Percentiles rank a stretch among this genome's conserved stretches.
These are phyloP conservation scores for Microcebus lehilahytsara DNA, from an alignment of 2,113 vertebrate species.

Conservation along the genomic window DNA sequence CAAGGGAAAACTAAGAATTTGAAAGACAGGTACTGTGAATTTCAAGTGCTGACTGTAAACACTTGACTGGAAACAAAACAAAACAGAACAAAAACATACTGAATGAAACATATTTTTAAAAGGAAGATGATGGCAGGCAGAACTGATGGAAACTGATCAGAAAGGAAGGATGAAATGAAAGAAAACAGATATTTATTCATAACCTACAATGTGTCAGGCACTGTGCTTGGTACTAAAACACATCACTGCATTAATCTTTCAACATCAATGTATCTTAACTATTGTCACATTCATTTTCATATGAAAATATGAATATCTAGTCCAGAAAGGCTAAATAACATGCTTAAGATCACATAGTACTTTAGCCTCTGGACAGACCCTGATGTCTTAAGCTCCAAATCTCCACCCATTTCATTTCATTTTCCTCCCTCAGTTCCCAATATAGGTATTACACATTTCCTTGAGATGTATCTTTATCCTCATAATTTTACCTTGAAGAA, in stretches of 20 bases:
- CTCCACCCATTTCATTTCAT: background rate
- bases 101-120: background rate
- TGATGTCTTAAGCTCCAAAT: background rate
- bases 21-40: background rate
- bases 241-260: background rate
- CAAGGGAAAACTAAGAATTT: constrained; percentile 9
- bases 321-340: background rate
- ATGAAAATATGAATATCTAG: background rate
- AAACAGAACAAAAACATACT: background rate
- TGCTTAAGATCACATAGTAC: background rate
- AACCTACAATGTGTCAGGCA: background rate
- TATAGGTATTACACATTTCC: background rate
- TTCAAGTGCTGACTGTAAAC: background rate
- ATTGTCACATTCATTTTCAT: background rate
- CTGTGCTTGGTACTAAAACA: background rate
- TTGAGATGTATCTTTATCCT: background rate
- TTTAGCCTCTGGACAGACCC: background rate
- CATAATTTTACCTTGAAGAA: background rate
- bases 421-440: background rate
- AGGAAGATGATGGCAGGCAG: background rate
- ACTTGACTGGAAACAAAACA: background rate
- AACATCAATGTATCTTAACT: background rate
- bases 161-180: background rate
- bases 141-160: background rate
- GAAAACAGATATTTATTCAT: background rate